A percentile compares a stretch with the other conserved stretches of the same genome.
These are phyloP conservation scores for Musca vetustissima DNA, from an alignment of 1,140 invertebrate genomes.

Conservation along the genomic window DNA sequence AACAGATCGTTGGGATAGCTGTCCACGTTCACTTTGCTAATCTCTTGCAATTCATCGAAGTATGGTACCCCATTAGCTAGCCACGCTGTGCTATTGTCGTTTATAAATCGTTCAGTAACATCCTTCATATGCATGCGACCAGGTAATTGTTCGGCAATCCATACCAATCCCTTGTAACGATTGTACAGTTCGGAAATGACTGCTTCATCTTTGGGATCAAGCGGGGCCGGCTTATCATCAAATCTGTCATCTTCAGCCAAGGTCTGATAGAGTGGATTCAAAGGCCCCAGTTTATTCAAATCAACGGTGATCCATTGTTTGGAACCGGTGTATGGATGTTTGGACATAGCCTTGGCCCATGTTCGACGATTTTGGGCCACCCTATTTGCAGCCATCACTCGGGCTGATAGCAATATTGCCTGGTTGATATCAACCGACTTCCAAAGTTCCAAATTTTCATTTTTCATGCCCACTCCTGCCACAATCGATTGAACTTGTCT, in stretches of 20 bases:
- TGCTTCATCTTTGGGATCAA: constrained; percentile 50
- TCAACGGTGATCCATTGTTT: constrained; percentile 89
- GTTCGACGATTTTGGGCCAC: constrained; percentile 69
- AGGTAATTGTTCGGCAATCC: constrained; percentile 84
- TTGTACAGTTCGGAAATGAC: constrained; percentile 50
- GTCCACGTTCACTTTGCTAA: constrained; percentile 56
- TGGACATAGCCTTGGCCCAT: constrained; percentile 69
- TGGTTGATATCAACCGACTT: constrained; percentile 59
- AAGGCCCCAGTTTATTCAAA: constrained; percentile 59
- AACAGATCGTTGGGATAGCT: constrained; percentile 60
- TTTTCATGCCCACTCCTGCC: constrained; percentile 62
- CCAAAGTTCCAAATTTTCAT: constrained; percentile 61
- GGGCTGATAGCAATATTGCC: constrained; percentile 74
- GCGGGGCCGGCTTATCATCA: constrained; percentile 59
- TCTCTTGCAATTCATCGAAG: constrained; percentile 62
- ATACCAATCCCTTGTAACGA: constrained; percentile 64
- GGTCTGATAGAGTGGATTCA: constrained; percentile 38
- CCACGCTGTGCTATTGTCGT: constrained; percentile 68
- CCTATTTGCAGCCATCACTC: constrained; percentile 84
- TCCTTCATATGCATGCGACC: constrained; percentile 67
- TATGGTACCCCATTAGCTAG: constrained; percentile 80
- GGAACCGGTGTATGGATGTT: constrained; percentile 80
- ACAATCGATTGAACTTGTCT: constrained; percentile 61
- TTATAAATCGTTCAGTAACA: constrained; percentile 66
- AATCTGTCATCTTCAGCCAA: constrained; percentile 43